Evolutionary conservation across 2,888 invertebrate genomes (phyloP), one percentile per base, ranked within the genome.

Genomic region (Strigamia maritima): DNA sequence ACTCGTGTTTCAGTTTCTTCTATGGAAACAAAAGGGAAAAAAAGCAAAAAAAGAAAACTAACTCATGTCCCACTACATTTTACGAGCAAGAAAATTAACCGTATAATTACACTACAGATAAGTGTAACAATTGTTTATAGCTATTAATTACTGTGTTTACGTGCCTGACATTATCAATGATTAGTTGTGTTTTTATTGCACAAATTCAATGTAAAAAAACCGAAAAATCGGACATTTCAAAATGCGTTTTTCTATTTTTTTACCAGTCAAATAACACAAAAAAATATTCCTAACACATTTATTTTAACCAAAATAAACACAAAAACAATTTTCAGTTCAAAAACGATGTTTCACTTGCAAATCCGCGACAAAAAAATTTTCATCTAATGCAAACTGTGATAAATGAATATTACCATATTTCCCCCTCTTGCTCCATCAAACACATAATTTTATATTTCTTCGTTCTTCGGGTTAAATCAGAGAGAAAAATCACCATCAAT

Each of bases 401-500:
- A 60, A 60, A 60, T 60, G 60, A 60, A 60, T 60, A 60, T 19
- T 16, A 19, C n/a, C 60, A 60, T 6, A n/a, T 10, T 24, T 60
- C 19, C 19, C 22, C 60, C 19, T 19, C 19, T 7, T n/a, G 31
- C 31, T 31, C 31, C 31, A 31, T 31, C 31, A 31, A 31, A 31
- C 60, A 2, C 7, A 16, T 40, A 60, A 22, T 60, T 60, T 7
- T 60, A 19, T 60, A 60, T 60, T 24, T 10, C 60, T 16, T 60
- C n/a, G n/a, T n/a, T n/a, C 60, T 22, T 19, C 19, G 60, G 19
- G 60, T 40, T 40, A 40, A 40, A 40, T 40, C 40, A 60, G 22
- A 60, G 60, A 60, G 60, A 60, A 60, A 60, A 60, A 60, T 60
- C 60, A 60, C 60, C 60, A 60, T 10, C 60, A 60, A 60, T 60